Evolutionary conservation across 2,797 vertebrate species (phyloP), one percentile per base, ranked within the genome.

Genomic region (Sebastes steindachneri): DNA sequence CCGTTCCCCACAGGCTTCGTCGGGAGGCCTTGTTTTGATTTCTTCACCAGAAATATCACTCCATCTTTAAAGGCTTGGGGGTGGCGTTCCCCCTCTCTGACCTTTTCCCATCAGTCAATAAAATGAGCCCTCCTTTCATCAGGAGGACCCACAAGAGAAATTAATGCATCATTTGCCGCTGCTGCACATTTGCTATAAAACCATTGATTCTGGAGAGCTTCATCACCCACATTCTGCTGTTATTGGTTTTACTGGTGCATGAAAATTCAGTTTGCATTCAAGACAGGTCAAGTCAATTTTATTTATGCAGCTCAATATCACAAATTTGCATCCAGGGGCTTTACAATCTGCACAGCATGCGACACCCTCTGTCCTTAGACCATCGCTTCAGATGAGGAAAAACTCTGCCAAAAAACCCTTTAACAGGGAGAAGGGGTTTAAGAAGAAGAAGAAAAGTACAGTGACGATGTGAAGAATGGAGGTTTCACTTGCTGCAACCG

Each of bases 91-190:
- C 84, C 88, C 70, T 37, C 78, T 31, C 73, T 90, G 89, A 91
- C 89, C 92, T 91, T 90, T 90, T 73, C 74, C 74, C 82, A 85
- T 86, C 90, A 84, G 82, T 92, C 92, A 91, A 91, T 89, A 89
- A 87, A 83, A 89, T 76, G 60, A 91, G 75, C 64, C 65, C 58
- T 72, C 21, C 84, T 86, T 87, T 90, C 80, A 90, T 84, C 84
- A 75, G 35, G 35, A 66, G 33, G 51, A 23, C 69, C 26, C 21
- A 31, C 58, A 65, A 68, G 72, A 84, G 66, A 86, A 79, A 88
- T 85, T 1, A 79, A 91, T 73, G 75, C 79, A 62, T 83, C 68
- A 74, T 88, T 85, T 80, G 48, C 83, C 25, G 48, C 77, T 29
- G 63, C 71, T 65, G 76, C 78, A 84, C 59, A 77, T 88, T 87